Evolutionary conservation across 1,140 invertebrate species (phyloP).

Genomic region (Sitophilus oryzae): DNA sequence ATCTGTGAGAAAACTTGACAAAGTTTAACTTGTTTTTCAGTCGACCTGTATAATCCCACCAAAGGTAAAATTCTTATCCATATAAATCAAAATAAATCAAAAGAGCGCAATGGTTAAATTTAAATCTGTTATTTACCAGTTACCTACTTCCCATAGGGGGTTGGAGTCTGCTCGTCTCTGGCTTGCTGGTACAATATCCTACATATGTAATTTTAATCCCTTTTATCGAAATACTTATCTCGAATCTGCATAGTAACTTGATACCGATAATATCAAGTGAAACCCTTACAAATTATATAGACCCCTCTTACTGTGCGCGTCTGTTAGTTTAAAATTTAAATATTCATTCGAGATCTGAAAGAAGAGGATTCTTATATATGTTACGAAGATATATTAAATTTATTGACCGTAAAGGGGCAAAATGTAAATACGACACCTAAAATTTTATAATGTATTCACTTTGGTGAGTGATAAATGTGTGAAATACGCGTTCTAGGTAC

Average conservation of each 20-base stretch:
- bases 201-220: slow-evolving; percentile 38
- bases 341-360: slow-evolving; percentile 19
- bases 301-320: slow-evolving; percentile 16
- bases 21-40: too few relatives aligned
- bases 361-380: slow-evolving; percentile 1
- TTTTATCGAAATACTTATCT: slow-evolving; percentile 36
- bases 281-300: slow-evolving; percentile 31
- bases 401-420: slow-evolving; percentile 27
- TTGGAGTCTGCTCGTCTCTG: slow-evolving; percentile 9
- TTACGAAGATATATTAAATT: slow-evolving; percentile 19
- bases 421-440: slow-evolving; percentile 23
- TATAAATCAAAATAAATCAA: slow-evolving; percentile 39
- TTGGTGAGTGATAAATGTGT: slow-evolving; percentile 10
- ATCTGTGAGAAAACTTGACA: too few relatives aligned
- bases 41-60: slow-evolving; percentile 2
- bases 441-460: background rate
- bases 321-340: slow-evolving; percentile 31
- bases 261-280: slow-evolving; percentile 38
- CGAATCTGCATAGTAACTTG: slow-evolving; percentile 36
- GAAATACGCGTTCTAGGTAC: slow-evolving; percentile 9
- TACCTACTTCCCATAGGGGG: slow-evolving; percentile 33
- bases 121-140: slow-evolving; percentile 34
- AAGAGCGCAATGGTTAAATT: slow-evolving; percentile 31
- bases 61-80: slow-evolving; percentile 23
- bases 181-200: slow-evolving; percentile 28